phyloP scores from a whole-genome alignment of 2,888 invertebrate species.

The Tiliacea citrago region DNA sequence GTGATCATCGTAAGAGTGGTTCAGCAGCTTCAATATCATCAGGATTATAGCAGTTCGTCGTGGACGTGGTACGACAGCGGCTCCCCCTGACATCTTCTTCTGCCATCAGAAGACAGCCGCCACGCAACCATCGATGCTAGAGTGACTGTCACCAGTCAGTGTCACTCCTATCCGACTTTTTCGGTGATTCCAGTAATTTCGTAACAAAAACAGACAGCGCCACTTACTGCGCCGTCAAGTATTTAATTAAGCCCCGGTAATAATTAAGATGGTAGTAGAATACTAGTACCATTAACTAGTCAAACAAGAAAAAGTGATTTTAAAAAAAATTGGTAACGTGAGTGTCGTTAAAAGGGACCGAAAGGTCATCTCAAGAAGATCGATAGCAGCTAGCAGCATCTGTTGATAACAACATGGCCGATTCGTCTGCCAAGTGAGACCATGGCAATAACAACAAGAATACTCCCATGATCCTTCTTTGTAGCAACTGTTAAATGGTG shows the following conservation, averaged over 20 bases:
- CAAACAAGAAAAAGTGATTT: neutral
- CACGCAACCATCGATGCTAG: too few relatives aligned
- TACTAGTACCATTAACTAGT: neutral
- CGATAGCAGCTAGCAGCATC: neutral
- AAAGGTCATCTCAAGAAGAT: neutral
- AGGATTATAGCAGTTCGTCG: too few relatives aligned
- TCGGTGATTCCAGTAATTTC: too few relatives aligned
- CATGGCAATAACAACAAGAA: constrained; percentile 11
- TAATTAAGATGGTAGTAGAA: neutral
- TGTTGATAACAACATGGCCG: constrained; percentile 21
- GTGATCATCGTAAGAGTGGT: too few relatives aligned
- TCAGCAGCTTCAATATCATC: too few relatives aligned
- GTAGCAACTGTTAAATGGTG: neutral
- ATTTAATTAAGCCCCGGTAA: neutral
- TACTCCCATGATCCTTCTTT: constrained; percentile 8
- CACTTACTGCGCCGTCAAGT: too few relatives aligned
- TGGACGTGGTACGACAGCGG: too few relatives aligned
- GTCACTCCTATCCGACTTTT: too few relatives aligned
- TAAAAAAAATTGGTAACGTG: neutral
- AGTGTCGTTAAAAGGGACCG: constrained; percentile 1
- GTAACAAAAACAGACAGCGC: too few relatives aligned
- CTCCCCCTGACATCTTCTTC: too few relatives aligned
- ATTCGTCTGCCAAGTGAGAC: constrained; percentile 5
- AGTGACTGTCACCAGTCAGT: too few relatives aligned
- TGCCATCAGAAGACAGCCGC: too few relatives aligned